Evolutionary conservation across 2,888 invertebrate species (phyloP).

Genomic region (Drosophila eohydei): DNA sequence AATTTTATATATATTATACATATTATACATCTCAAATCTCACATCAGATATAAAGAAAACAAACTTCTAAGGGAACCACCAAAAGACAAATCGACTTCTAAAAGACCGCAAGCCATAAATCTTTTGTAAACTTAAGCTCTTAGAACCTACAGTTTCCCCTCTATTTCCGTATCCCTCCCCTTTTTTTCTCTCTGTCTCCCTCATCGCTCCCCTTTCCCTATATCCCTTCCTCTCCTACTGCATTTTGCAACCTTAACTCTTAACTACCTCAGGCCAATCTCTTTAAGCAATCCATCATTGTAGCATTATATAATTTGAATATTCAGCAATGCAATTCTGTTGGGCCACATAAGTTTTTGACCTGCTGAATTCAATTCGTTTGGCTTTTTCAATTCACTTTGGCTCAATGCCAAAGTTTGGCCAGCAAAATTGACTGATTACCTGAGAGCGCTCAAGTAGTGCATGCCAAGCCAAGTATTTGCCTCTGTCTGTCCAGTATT

Average conservation of each 20-base stretch:
- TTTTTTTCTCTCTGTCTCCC: neutral
- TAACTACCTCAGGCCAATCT: neutral
- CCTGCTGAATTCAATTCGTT: neutral
- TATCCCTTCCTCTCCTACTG: neutral
- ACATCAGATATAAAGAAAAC: too few relatives aligned
- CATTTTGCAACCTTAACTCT: neutral
- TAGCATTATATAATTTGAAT: conserved; percentile 3
- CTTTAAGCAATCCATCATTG: neutral
- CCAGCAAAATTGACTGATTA: conserved; percentile 41
- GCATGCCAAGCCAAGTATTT: conserved; percentile 15
- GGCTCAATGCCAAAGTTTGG: conserved; percentile 26
- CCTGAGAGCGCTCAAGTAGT: conserved; percentile 33
- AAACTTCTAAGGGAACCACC: too few relatives aligned
- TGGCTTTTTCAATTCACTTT: conserved; percentile 25
- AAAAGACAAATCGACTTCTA: too few relatives aligned
- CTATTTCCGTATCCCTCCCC: neutral
- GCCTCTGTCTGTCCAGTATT: neutral
- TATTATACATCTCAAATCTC: too few relatives aligned
- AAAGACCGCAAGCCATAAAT: too few relatives aligned
- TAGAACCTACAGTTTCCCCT: neutral
- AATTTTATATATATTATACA: too few relatives aligned
- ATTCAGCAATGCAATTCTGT: conserved; percentile 3
- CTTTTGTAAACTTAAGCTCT: too few relatives aligned
- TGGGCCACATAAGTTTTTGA: neutral
- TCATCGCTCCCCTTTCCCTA: neutral